Percentiles rank a stretch among this genome's conserved stretches.
These are phyloP conservation scores for Agrenia bidenticulata DNA, from an alignment of 2,888 invertebrate species.

Conservation along the genomic window DNA sequence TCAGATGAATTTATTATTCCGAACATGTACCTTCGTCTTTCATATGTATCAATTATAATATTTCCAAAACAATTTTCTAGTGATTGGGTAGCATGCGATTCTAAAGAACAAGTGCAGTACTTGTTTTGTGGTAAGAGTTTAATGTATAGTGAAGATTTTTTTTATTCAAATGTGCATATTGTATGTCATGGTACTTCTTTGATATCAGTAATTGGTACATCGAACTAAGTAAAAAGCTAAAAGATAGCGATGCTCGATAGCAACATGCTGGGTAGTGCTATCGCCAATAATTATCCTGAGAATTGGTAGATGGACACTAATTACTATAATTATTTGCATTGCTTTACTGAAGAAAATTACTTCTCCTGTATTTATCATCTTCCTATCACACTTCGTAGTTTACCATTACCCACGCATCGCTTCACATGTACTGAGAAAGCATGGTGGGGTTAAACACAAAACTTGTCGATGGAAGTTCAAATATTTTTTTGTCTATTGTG, in stretches of 20 bases:
- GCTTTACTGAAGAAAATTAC: constrained; percentile 18
- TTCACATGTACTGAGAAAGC: too few species aligned
- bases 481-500: too few species aligned
- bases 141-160: too few species aligned
- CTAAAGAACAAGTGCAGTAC: constrained; percentile 3
- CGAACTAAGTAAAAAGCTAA: not conserved
- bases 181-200: too few species aligned
- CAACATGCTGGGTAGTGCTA: not conserved
- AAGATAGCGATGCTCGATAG: not conserved
- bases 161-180: too few species aligned
- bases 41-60: constrained; percentile 45
- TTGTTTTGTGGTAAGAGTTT: not conserved
- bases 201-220: too few species aligned
- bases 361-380: constrained; percentile 17
- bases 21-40: constrained; percentile 35
- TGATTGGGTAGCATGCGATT: constrained; percentile 12
- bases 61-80: constrained; percentile 17
- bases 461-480: too few species aligned
- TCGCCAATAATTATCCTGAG: constrained; percentile 30
- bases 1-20: constrained; percentile 47
- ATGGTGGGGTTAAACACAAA: too few species aligned
- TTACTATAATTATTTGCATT: constrained; percentile 26
- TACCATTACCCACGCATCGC: not conserved
- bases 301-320: constrained; percentile 25
- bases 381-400: constrained; percentile 9